phyloP scores from a whole-genome alignment of 53 echinoderm and acorn worm species.

The Mesocentrotus franciscanus region DNA sequence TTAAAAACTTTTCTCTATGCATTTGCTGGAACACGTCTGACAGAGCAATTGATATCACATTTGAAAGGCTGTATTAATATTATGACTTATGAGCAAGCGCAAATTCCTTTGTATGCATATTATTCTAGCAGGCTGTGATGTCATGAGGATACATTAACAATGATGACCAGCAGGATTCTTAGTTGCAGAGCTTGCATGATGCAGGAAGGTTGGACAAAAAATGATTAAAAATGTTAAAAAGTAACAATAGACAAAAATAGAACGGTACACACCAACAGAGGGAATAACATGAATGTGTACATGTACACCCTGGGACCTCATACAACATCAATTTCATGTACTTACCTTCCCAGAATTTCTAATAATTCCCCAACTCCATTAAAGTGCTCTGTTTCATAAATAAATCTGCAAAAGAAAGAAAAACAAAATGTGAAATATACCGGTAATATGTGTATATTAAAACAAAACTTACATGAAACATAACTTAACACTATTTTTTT shows the following conservation, averaged over 20 bases:
- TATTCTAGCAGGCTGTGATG: not conserved
- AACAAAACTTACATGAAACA: not conserved
- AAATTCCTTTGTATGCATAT: not conserved
- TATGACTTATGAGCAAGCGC: not conserved
- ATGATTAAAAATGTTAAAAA: not conserved
- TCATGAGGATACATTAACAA: not conserved
- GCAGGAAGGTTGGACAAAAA: not conserved
- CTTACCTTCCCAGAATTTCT: conserved; percentile 99
- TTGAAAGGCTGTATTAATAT: not conserved
- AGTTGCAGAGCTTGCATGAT: not conserved
- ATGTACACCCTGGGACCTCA: not conserved
- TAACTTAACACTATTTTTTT: not conserved
- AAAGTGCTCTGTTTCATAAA: conserved; percentile 99
- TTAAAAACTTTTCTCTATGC: no score
- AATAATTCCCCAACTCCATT: conserved; percentile 99
- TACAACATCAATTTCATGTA: not conserved
- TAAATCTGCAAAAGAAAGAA: conserved; percentile 84
- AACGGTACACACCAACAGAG: not conserved
- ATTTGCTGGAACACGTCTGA: no score
- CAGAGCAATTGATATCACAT: no score
- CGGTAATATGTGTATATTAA: not conserved
- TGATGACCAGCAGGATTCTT: not conserved
- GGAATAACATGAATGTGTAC: not conserved
- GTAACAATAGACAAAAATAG: not conserved
- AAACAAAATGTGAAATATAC: conserved; percentile 21